A percentile compares a stretch with the other conserved stretches of the same genome.
phyloP scores from a whole-genome alignment of 1,140 invertebrate genomes.

The Periplaneta americana region DNA sequence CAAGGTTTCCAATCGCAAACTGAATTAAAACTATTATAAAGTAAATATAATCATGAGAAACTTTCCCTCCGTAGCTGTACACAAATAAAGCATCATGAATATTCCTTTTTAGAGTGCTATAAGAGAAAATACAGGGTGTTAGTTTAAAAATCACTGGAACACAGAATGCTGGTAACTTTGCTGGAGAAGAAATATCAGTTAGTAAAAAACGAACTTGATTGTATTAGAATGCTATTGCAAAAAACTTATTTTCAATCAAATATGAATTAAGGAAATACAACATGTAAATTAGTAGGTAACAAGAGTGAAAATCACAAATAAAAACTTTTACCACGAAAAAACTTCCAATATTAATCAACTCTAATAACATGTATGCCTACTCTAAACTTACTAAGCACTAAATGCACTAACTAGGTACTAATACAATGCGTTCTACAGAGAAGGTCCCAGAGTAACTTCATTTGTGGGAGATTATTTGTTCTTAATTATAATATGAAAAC shows the following conservation, averaged over 20 bases:
- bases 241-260: background rate
- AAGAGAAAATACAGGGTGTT: background rate
- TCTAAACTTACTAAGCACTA: background rate
- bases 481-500: no score
- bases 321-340: background rate
- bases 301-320: background rate
- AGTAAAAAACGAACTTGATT: background rate
- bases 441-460: no score
- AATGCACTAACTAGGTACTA: background rate
- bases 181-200: background rate
- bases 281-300: background rate
- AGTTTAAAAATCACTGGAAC: background rate
- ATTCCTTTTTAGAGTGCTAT: background rate
- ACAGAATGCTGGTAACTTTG: background rate
- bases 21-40: no score
- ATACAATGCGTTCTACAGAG: background rate
- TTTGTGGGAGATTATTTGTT: no score
- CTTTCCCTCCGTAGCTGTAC: background rate
- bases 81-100: background rate
- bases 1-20: no score
- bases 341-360: background rate
- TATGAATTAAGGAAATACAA: background rate
- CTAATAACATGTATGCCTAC: background rate
- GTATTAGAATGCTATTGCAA: background rate
- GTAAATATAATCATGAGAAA: no score